Evolutionary conservation across 2,888 invertebrate species (phyloP).

Genomic region (Anagyrus pseudococci): DNA sequence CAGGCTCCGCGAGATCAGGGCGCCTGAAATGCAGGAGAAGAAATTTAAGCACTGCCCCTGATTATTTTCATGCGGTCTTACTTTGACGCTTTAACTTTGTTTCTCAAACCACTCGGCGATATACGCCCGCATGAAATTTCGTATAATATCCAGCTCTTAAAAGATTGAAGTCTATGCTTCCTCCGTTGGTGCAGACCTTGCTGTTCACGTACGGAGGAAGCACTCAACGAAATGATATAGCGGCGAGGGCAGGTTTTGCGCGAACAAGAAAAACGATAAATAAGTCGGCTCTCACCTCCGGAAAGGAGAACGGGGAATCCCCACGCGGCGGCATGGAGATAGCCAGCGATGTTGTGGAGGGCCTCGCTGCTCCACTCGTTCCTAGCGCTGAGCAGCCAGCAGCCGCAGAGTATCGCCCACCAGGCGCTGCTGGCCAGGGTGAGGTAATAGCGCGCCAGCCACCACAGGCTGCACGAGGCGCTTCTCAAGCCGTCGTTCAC

Average conservation of each 20-base stretch:
- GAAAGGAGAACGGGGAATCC: slow-evolving; percentile 86
- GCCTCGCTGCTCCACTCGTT: slow-evolving; percentile 95
- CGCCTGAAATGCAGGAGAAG: slow-evolving; percentile 53
- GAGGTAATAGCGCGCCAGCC: slow-evolving; percentile 79
- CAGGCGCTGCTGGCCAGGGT: slow-evolving; percentile 82
- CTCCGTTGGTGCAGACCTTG: no score
- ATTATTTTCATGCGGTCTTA: no score
- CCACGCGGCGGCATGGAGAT: slow-evolving; percentile 89
- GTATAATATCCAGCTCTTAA: no score
- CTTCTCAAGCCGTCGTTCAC: slow-evolving; percentile 63
- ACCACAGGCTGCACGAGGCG: slow-evolving; percentile 75
- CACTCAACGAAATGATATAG: no score
- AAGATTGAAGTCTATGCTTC: no score
- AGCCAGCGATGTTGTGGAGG: slow-evolving; percentile 82
- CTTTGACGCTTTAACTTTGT: neutral
- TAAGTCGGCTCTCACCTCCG: slow-evolving; percentile 64
- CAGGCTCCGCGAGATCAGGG: slow-evolving; percentile 79
- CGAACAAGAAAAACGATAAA: neutral
- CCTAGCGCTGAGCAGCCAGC: slow-evolving; percentile 89
- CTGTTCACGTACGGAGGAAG: no score
- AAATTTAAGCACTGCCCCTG: no score
- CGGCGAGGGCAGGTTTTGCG: no score
- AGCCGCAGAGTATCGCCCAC: slow-evolving; percentile 88
- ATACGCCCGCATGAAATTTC: no score
- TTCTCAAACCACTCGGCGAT: neutral